Evolutionary conservation across 2,888 invertebrate species (phyloP).

Genomic region (Panopea generosa): DNA sequence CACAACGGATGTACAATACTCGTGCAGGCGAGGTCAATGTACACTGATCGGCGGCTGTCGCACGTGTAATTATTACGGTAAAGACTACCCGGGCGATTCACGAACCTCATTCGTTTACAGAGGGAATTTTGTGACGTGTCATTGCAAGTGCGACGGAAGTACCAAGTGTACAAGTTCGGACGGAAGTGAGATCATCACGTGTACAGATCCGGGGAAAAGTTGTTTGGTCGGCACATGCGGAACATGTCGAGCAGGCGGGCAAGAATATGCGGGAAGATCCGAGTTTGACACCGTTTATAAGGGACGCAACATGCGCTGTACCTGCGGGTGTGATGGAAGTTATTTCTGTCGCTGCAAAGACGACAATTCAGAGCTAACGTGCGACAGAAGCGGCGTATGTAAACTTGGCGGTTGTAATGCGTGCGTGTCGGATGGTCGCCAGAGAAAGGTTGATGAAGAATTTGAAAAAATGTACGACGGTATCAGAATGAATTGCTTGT

Average conservation of each 20-base stretch:
- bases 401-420: constrained; percentile 62
- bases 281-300: constrained; percentile 33
- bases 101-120: constrained; percentile 44
- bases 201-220: constrained; percentile 27
- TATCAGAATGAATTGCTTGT: constrained; percentile 48
- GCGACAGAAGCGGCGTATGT: constrained; percentile 29
- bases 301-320: constrained; percentile 48
- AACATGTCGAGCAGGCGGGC: constrained; percentile 49
- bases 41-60: constrained; percentile 52
- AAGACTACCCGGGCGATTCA: constrained; percentile 35
- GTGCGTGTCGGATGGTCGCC: constrained; percentile 68
- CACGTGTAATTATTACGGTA: constrained; percentile 50
- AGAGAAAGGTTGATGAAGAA: constrained; percentile 63
- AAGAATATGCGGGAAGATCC: constrained; percentile 33
- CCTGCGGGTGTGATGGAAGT: constrained; percentile 60
- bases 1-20: constrained; percentile 27
- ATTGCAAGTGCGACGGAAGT: constrained; percentile 51
- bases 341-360: constrained; percentile 46
- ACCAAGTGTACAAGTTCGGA: constrained; percentile 52
- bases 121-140: constrained; percentile 55
- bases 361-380: constrained; percentile 34
- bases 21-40: constrained; percentile 45
- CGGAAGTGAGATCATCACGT: constrained; percentile 35
- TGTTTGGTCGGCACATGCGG: constrained; percentile 54
- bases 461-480: constrained; percentile 66